Conservation (phyloP, 2,113 vertebrate genomes). For the Psittacula cyanocephala region DNA sequence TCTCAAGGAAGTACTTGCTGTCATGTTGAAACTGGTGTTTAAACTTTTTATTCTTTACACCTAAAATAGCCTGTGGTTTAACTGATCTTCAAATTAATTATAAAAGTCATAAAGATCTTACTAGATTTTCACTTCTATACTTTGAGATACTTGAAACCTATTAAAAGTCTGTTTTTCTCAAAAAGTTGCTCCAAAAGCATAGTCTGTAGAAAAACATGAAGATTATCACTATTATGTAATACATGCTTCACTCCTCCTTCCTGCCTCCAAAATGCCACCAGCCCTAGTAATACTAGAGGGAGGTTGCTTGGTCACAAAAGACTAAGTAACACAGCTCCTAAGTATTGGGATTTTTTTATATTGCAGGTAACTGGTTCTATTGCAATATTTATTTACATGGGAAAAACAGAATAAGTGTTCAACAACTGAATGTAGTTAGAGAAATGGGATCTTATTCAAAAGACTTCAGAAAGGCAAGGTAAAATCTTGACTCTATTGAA, state of each 20-base stretch:
- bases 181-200: not conserved
- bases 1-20: not conserved
- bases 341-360: not conserved
- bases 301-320: not conserved
- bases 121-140: not conserved
- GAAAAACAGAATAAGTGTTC: not conserved
- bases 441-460: not conserved
- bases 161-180: not conserved
- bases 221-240: not conserved
- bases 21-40: not conserved
- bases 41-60: not conserved
- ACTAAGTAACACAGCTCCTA: not conserved
- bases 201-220: not conserved
- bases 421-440: not conserved
- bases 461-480: not conserved
- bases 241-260: accelerated
- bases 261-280: not conserved
- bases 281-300: not conserved
- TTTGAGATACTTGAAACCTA: not conserved
- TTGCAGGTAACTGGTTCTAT: not conserved
- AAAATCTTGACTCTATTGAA: not conserved
- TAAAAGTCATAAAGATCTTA: not conserved
- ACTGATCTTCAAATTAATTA: not conserved
- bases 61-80: not conserved
- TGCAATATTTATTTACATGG: not conserved